Evolutionary conservation across 2,888 invertebrate species (phyloP).

Genomic region (Exocentrus adspersus): DNA sequence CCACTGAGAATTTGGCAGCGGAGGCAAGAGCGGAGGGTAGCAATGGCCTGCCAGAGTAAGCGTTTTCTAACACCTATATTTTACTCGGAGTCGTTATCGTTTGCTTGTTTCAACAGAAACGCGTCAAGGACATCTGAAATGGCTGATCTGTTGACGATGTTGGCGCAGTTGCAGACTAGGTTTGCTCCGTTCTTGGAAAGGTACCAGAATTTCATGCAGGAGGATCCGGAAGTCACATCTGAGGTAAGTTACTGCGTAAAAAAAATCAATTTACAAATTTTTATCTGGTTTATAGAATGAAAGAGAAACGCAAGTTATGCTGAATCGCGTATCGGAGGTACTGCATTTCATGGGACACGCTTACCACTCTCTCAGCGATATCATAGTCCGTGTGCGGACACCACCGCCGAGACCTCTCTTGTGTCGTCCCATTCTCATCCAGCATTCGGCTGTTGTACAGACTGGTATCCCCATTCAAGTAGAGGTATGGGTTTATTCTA

Average conservation of each 20-base stretch:
- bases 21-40: conserved; percentile 43
- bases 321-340: conserved; percentile 80
- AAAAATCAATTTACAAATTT: not conserved
- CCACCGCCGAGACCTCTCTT: conserved; percentile 76
- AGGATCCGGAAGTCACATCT: conserved; percentile 67
- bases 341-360: conserved; percentile 89
- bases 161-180: conserved; percentile 67
- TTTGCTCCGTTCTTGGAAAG: conserved; percentile 74
- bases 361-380: conserved; percentile 89
- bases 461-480: conserved; percentile 75
- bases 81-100: not conserved
- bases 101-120: conserved; percentile 45
- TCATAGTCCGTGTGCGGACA: conserved; percentile 77
- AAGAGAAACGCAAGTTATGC: conserved; percentile 71
- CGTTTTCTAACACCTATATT: conserved; percentile 8
- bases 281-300: conserved; percentile 57
- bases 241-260: conserved; percentile 41
- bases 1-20: conserved; percentile 52
- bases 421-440: conserved; percentile 77
- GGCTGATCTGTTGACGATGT: conserved; percentile 67
- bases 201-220: conserved; percentile 70
- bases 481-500: too few species aligned
- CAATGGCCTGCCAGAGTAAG: conserved; percentile 41
- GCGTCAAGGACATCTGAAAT: conserved; percentile 66
- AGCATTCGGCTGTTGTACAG: conserved; percentile 73